Percentiles rank a stretch among this genome's conserved stretches.
Evolutionary conservation across 1,140 invertebrate species (phyloP).

Genomic region (Trichonephila clavipes): DNA sequence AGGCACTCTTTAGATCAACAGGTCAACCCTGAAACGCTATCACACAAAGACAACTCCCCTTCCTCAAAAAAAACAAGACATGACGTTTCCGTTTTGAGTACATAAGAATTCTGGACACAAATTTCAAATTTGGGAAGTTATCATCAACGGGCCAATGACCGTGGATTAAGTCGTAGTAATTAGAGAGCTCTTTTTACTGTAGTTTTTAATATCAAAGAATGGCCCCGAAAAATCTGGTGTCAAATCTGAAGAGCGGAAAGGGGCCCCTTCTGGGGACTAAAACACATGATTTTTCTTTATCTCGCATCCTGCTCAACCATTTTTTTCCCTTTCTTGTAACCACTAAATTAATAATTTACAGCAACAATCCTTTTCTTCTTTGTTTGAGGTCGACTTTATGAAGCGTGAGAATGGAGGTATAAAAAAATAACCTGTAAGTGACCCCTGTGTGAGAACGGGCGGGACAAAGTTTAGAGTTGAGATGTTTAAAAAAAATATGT

Average conservation of each 20-base stretch:
- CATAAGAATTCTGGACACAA: conserved; percentile 14
- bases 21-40: conserved; percentile 30
- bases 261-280: conserved; percentile 14
- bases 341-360: conserved; percentile 40
- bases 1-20: conserved; percentile 40
- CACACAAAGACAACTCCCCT: conserved; percentile 29
- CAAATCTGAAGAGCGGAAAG: conserved; percentile 40
- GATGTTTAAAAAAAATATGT: background rate
- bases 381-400: conserved; percentile 19
- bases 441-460: background rate
- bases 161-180: conserved; percentile 29
- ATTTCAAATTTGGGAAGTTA: conserved; percentile 4
- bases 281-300: background rate
- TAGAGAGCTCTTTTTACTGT: background rate
- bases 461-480: background rate
- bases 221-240: conserved; percentile 41
- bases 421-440: background rate
- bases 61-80: conserved; percentile 14
- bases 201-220: conserved; percentile 49
- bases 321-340: conserved; percentile 4
- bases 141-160: conserved; percentile 37
- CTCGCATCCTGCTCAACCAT: background rate
- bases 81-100: conserved; percentile 36
- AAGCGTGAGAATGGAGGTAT: background rate
- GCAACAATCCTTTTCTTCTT: background rate